phyloP scores from a whole-genome alignment of 2,797 vertebrate species.

The Loriculus beryllinus region DNA sequence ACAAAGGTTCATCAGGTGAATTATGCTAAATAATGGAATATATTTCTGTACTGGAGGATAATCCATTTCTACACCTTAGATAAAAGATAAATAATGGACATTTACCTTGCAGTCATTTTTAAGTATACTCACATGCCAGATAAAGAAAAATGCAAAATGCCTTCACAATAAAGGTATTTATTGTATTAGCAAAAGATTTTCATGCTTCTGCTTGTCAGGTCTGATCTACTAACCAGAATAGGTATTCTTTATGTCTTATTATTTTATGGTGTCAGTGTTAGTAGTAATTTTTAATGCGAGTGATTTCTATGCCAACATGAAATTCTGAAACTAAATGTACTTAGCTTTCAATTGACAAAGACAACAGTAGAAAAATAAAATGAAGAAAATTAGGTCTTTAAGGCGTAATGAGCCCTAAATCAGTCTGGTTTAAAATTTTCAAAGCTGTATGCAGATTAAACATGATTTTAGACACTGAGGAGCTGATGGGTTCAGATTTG shows the following conservation, averaged over 20 bases:
- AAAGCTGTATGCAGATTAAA: background rate
- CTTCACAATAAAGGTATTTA: background rate
- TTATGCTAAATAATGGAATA: background rate
- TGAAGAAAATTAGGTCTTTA: background rate
- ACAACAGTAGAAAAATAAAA: background rate
- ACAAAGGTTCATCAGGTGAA: background rate
- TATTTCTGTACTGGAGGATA: background rate
- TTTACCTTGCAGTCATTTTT: background rate
- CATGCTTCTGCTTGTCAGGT: background rate
- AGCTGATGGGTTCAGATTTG: background rate
- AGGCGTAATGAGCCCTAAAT: background rate
- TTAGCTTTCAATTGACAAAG: background rate
- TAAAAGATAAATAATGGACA: background rate
- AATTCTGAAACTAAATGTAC: background rate
- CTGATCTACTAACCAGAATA: background rate
- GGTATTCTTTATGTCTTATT: background rate
- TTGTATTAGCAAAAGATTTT: background rate
- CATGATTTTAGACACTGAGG: background rate
- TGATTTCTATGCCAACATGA: background rate
- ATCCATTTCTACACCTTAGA: background rate
- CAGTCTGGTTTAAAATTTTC: background rate
- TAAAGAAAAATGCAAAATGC: background rate
- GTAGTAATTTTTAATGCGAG: background rate
- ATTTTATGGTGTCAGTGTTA: background rate
- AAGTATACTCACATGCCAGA: background rate